Evolutionary conservation across 2,888 invertebrate species (phyloP), one percentile per base, ranked within the genome.

Genomic region (Metacarcinus magister): DNA sequence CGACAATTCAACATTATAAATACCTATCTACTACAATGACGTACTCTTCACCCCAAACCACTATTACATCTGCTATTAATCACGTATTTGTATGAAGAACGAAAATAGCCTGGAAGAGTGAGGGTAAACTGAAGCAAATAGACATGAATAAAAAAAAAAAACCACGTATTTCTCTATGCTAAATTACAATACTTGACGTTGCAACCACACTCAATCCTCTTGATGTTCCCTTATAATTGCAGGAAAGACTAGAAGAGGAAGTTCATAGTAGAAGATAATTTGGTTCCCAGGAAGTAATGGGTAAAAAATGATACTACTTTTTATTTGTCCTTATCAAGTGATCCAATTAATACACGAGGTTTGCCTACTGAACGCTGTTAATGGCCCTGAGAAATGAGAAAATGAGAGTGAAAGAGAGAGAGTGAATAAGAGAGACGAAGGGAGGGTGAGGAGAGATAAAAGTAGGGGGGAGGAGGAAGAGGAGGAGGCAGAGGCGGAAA

Each of bases 311-410:
- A 19, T 19, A 23, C 4, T 19, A 19, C 13, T 4, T 32, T 32
- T 82, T 28, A n/a, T 39, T 39, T 5, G 43, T 43, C 0, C 23
- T 46, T 44, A n/a, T 44, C n/a, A 91, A 23, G 48, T 46, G 91
- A n/a, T 1, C 46, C 91, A 91, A 91, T 91, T 44, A 91, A 91
- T 91, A 48, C n/a, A 91, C n/a, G 48, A 91, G 91, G 91, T 91
- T 48, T 48, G 91, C 46, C 44, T 48, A 44, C 46, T 91, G 46
- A 82, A 32, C 3, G 82, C 32, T 67, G 89, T 0, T 89, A 19
- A 93, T 19, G 92, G 48, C 1, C 48, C 2, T 23, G 54, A 23
- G 44, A 8, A 7, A 19, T 16, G 19, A 92, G 48, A 60, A 13
- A 92, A 10, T 4, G 54, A 60, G 39, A 60, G 60, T 16, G 46